A percentile compares a stretch with the other conserved stretches of the same genome.
Conservation (phyloP, 2,888 invertebrate species). For the Latrodectus elegans region DNA sequence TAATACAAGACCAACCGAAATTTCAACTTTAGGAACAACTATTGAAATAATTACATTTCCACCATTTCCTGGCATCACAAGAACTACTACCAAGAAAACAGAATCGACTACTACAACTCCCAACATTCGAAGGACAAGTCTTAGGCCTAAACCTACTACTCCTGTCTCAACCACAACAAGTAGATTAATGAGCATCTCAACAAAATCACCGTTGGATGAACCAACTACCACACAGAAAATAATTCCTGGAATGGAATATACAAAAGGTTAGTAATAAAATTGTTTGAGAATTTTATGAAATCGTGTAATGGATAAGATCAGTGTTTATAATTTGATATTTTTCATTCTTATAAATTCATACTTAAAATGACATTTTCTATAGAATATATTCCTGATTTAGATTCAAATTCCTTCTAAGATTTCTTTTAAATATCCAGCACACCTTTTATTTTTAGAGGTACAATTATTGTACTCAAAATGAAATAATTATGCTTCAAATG, state of each 20-base stretch:
- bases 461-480: no score
- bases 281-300: neutral
- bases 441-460: no score
- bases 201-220: conserved; percentile 6
- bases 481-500: no score
- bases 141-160: neutral
- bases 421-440: no score
- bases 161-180: conserved; percentile 1
- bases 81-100: conserved; percentile 15
- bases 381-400: no score
- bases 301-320: no score
- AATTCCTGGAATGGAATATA: conserved; percentile 71
- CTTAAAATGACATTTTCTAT: no score
- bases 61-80: conserved; percentile 54
- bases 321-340: no score
- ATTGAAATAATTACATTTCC: conserved; percentile 52
- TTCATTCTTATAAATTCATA: no score
- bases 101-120: conserved; percentile 8
- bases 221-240: conserved; percentile 69
- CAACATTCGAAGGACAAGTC: neutral
- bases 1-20: conserved; percentile 3
- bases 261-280: conserved; percentile 33
- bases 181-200: neutral
- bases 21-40: neutral
- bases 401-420: no score